A percentile compares a stretch with the other conserved stretches of the same genome.
Evolutionary conservation across 2,888 invertebrate species (phyloP).

Genomic region (Plutella xylostella): DNA sequence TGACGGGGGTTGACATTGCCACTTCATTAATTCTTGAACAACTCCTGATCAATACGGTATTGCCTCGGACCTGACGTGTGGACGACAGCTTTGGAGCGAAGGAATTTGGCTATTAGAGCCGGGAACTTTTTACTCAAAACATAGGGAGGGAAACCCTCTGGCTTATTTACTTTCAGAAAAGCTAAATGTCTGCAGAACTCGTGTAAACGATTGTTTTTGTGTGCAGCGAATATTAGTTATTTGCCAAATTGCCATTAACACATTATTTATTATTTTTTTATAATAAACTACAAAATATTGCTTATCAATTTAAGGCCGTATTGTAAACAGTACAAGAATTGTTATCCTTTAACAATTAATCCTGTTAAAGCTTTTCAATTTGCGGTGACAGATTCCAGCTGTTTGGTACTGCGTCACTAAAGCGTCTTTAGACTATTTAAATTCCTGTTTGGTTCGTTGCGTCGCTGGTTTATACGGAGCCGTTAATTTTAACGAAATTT

Average conservation of each 20-base stretch:
- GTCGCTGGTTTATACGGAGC: constrained; percentile 64
- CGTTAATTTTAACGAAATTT: constrained; percentile 66
- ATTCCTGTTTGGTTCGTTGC: constrained; percentile 70
- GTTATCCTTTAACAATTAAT: not conserved
- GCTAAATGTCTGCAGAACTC: too few species aligned
- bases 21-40: constrained; percentile 66
- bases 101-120: constrained; percentile 8
- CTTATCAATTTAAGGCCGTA: not conserved
- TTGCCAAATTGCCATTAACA: too few species aligned
- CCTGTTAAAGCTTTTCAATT: not conserved
- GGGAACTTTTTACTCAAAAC: too few species aligned
- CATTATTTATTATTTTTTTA: not conserved
- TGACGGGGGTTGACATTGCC: constrained; percentile 64
- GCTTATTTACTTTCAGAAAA: too few species aligned
- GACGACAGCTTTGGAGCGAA: not conserved
- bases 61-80: constrained; percentile 8
- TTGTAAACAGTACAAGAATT: too few species aligned
- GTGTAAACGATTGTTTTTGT: too few species aligned
- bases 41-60: constrained; percentile 42
- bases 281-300: too few species aligned
- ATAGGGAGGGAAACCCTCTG: too few species aligned
- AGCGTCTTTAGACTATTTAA: constrained; percentile 66
- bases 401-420: constrained; percentile 25
- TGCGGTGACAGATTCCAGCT: constrained; percentile 17
- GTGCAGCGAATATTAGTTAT: too few species aligned